A percentile compares a stretch with the other conserved stretches of the same genome.
phyloP scores from a whole-genome alignment of 2,888 invertebrate species.

The Callosobruchus maculatus region DNA sequence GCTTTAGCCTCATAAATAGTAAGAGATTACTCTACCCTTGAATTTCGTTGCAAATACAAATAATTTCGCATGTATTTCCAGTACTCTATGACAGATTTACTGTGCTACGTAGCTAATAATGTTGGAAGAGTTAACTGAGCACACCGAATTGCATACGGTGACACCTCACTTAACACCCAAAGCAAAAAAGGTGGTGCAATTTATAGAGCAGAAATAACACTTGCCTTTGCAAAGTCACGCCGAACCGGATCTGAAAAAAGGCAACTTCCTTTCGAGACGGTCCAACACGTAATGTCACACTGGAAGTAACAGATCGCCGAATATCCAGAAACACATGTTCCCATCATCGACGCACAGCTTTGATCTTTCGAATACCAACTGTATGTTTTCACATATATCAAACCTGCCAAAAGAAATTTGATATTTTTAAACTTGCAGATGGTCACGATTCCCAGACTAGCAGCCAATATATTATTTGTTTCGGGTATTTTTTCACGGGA shows the following conservation, averaged over 20 bases:
- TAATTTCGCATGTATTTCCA: too few species aligned
- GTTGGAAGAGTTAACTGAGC: too few species aligned
- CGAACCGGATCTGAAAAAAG: background rate
- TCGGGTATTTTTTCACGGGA: background rate
- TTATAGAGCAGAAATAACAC: background rate
- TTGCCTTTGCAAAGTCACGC: background rate
- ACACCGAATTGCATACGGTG: background rate
- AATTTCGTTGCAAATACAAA: too few species aligned
- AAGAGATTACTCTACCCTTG: too few species aligned
- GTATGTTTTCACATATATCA: conserved; percentile 26
- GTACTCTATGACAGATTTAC: too few species aligned
- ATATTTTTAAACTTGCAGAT: conserved; percentile 17
- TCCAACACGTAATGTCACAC: background rate
- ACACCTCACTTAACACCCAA: background rate
- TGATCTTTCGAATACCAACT: conserved; percentile 25
- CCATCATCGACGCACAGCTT: conserved; percentile 19
- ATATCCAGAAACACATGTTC: background rate
- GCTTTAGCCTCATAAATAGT: too few species aligned
- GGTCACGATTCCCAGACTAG: background rate
- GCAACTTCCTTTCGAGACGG: background rate
- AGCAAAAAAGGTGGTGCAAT: background rate
- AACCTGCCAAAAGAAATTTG: conserved; percentile 22
- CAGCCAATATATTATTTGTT: background rate
- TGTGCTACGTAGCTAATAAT: too few species aligned
- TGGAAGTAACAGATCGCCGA: background rate